Evolutionary conservation across 2,888 invertebrate genomes (phyloP), one percentile per base, ranked within the genome.

Genomic region (Axea sp.): DNA sequence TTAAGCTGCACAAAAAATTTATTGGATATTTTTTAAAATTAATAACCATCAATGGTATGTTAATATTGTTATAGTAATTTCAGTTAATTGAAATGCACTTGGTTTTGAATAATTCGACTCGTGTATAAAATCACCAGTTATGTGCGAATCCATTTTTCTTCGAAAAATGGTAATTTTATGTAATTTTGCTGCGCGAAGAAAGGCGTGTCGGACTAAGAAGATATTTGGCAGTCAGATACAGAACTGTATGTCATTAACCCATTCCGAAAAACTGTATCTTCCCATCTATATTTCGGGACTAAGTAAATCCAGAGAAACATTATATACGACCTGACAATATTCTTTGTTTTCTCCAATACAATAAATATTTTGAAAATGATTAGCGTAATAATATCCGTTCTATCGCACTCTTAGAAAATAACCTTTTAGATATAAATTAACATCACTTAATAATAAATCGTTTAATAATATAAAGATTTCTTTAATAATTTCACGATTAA

Each of bases 91-190:
- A 53, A 47, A 22, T 53, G 60, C 60, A 55, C 26, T 49, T 35
- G 45, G 19, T 31, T 6, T 15, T 6, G 30, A 28, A 31, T 39
- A 45, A 62, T 26, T 45, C 17, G 47, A 55, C 64, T 57, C 30
- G 39, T 73, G 33, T 60, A 33, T 69, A 19, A 82, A 81, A 82
- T 78, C 78, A 78, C 75, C 68, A 75, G 77, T 65, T 69, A 51
- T 49, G 60, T 67, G 72, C 75, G 60, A 51, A 74, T 64, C 71
- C 59, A 72, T 72, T 77, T 80, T 80, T 78, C 75, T 59, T 65
- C 74, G 75, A 82, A 82, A 83, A 75, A 74, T 47, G 77, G 78
- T 80, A 82, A 82, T 83, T 83, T 82, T 78, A 76, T 81, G 79
- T 79, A 82, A 83, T 83, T 81, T 78, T 80, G 45, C 78, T 69